These are phyloP conservation scores for Tanypteryx hageni DNA, from an alignment of 2,888 invertebrate genomes.

Conservation along the genomic window DNA sequence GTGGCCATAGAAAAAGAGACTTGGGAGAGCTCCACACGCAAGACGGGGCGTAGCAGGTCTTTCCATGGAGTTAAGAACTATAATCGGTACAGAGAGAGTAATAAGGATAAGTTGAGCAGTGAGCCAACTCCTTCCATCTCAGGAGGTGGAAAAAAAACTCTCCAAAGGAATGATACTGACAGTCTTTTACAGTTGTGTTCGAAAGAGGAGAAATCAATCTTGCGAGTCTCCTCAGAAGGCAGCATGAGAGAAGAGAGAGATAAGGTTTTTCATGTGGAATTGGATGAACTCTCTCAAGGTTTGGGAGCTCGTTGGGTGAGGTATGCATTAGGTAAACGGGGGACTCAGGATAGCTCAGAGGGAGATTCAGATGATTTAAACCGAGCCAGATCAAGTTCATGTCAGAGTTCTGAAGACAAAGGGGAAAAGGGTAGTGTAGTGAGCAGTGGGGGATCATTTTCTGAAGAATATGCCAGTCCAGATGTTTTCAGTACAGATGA, in stretches of 20 bases:
- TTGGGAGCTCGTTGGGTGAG: constrained; percentile 14
- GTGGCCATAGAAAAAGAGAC: not conserved
- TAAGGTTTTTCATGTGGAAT: constrained; percentile 17
- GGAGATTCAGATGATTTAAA: not conserved
- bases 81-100: not conserved
- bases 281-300: not conserved
- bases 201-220: not conserved
- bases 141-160: not conserved
- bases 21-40: not conserved
- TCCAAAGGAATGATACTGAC: not conserved
- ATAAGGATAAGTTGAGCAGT: not conserved
- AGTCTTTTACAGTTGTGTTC: not conserved
- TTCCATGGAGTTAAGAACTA: constrained; percentile 41
- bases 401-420: not conserved
- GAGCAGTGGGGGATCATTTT: not conserved
- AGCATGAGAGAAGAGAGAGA: not conserved
- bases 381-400: not conserved
- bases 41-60: constrained; percentile 32
- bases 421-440: not conserved
- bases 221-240: not conserved
- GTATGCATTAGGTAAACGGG: not conserved
- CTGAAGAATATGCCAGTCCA: not conserved
- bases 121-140: not conserved
- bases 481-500: not conserved
- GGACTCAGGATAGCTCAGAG: not conserved